These are phyloP conservation scores for Ceriagrion tenellum DNA, from an alignment of 2,888 invertebrate genomes.

Conservation along the genomic window DNA sequence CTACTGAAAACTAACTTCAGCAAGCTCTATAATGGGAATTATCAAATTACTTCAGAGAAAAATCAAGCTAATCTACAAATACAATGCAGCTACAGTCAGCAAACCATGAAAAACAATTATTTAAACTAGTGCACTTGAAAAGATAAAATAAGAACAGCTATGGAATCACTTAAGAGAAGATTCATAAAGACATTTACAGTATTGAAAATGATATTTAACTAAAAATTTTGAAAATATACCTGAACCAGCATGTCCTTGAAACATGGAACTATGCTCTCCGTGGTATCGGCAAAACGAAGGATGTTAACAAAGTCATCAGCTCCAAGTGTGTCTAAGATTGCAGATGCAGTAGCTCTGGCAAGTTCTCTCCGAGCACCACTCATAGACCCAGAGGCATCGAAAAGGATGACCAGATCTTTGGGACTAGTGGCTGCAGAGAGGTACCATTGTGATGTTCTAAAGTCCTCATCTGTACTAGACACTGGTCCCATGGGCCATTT, in stretches of 20 bases:
- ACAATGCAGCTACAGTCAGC: too few species aligned
- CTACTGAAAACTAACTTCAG: too few species aligned
- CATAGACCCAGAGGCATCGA: slow-evolving; percentile 95
- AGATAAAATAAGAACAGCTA: too few species aligned
- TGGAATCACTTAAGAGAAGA: too few species aligned
- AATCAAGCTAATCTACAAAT: too few species aligned
- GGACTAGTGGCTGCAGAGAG: slow-evolving; percentile 82
- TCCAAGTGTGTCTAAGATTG: slow-evolving; percentile 95
- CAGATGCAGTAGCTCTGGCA: slow-evolving; percentile 92
- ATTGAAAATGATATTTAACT: neutral
- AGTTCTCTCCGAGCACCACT: slow-evolving; percentile 90
- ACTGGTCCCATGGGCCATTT: slow-evolving; percentile 84
- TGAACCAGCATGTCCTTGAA: slow-evolving; percentile 94
- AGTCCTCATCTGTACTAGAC: slow-evolving; percentile 78
- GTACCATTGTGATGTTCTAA: slow-evolving; percentile 80
- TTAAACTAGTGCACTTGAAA: too few species aligned
- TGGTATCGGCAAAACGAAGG: slow-evolving; percentile 91
- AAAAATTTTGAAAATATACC: slow-evolving; percentile 78
- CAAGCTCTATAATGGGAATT: too few species aligned
- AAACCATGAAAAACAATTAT: too few species aligned
- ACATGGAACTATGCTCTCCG: slow-evolving; percentile 92
- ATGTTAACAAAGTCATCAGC: slow-evolving; percentile 99
- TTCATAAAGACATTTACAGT: neutral
- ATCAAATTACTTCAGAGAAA: too few species aligned
- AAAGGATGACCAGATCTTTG: slow-evolving; percentile 90